Evolutionary conservation across 2,797 vertebrate genomes (phyloP), one percentile per base, ranked within the genome.

Genomic region (Eulemur coronatus): DNA sequence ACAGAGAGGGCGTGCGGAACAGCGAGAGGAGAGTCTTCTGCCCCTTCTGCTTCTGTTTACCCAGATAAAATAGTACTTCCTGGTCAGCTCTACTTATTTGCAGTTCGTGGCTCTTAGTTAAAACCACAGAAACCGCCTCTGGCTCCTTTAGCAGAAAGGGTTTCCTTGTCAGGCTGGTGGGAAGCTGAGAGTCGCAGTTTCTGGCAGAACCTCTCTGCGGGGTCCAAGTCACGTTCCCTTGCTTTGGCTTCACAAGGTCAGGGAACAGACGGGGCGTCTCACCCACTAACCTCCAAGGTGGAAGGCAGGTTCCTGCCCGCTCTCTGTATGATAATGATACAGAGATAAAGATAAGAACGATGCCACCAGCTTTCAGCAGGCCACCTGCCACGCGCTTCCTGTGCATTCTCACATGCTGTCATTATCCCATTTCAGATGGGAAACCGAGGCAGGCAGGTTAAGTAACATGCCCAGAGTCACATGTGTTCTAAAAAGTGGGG

Each of bases 381-480:
- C 61, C 2, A 2, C 1, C 7, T 14, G 46, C 30, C 15, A 1
- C 0, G 3, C 2, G n/a, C 38, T 18, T 4, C 17, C 43, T 2
- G 1, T 2, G 0, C 28, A 4, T 5, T 4, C 33, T 61, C 52
- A 7, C 22, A 14, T 4, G 17, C 14, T 3, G 11, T 18, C 35
- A 4, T 30, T 38, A 3, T 13, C 5, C 50, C 28, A 4, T 38
- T 52, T 41, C 38, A 48, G 15, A 28, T 2, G 67, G 59, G 73
- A 72, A 76, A 12, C 57, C 0, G 10, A 89, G 69, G 59, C 52
- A 59, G 24, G 38, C 26, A 63, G 22, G 28, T 14, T 24, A 48
- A 35, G 20, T 20, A 0, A 26, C 0, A 0, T 2, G 48, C 13
- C 43, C 33, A 13, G 43, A 15, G 69, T 63, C 50, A 13, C 18